These are phyloP conservation scores for Smutsia temminckii DNA, from an alignment of 2,797 vertebrate genomes.

Conservation along the genomic window DNA sequence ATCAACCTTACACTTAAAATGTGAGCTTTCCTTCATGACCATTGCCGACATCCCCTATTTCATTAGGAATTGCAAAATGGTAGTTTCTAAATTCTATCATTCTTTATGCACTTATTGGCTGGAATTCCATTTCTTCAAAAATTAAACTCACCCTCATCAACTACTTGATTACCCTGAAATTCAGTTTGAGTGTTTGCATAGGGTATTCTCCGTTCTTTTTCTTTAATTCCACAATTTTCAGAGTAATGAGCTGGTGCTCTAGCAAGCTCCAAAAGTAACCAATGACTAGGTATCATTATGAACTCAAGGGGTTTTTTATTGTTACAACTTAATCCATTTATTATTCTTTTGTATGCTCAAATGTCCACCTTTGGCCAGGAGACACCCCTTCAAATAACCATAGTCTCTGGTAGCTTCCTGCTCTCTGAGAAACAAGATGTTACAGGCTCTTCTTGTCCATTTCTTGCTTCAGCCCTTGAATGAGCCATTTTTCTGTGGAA, in stretches of 20 bases:
- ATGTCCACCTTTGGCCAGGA: neutral
- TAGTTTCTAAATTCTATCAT: neutral
- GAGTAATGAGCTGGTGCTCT: neutral
- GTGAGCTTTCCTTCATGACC: neutral
- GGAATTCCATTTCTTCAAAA: neutral
- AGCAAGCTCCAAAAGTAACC: neutral
- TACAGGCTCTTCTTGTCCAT: neutral
- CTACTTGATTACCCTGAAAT: neutral
- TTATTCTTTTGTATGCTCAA: neutral
- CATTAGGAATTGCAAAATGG: slow-evolving; percentile 13
- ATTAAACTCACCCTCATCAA: neutral
- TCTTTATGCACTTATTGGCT: neutral
- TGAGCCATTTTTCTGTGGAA: neutral
- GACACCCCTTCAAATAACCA: neutral
- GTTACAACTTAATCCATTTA: neutral
- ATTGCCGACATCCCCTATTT: neutral
- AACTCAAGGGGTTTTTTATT: neutral
- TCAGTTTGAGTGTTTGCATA: neutral
- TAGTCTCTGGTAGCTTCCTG: neutral
- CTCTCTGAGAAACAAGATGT: neutral
- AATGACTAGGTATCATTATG: neutral
- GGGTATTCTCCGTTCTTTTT: neutral
- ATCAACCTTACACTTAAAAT: neutral
- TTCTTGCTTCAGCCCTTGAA: neutral
- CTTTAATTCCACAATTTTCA: neutral